phyloP scores from a whole-genome alignment of 1,140 invertebrate genomes.

The Caenorhabditis tropicalis region DNA sequence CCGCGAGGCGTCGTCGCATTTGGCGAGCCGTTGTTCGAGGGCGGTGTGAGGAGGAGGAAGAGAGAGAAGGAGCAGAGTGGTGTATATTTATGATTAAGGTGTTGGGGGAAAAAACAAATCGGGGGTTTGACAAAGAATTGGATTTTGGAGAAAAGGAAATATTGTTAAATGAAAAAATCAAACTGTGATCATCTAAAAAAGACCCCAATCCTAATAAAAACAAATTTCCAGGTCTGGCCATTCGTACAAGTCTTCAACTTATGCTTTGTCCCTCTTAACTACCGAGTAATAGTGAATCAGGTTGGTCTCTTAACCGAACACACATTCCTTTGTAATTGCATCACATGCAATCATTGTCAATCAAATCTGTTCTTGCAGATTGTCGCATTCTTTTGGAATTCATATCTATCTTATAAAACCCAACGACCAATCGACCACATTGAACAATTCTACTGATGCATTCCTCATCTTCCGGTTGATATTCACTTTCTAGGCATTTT shows the following conservation, averaged over 20 bases:
- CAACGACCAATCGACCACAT: constrained; percentile 27
- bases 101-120: too few relatives aligned
- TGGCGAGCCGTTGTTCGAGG: not conserved
- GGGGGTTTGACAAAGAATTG: not conserved
- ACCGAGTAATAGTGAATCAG: not conserved
- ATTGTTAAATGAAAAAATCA: too few relatives aligned
- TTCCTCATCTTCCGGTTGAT: not conserved
- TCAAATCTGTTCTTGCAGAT: not conserved
- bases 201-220: too few relatives aligned
- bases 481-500: not conserved
- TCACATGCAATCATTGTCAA: too few relatives aligned
- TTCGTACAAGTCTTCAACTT: not conserved
- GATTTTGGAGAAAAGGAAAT: too few relatives aligned
- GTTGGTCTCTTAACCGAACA: not conserved
- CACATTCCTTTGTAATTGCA: not conserved
- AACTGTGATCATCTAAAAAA: too few relatives aligned
- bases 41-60: not conserved
- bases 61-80: not conserved
- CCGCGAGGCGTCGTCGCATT: not conserved
- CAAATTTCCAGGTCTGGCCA: constrained; percentile 2
- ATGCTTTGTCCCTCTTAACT: not conserved
- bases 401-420: not conserved
- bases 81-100: too few relatives aligned
- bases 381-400: constrained; percentile 29
- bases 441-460: not conserved